phyloP scores from a whole-genome alignment of 2,888 invertebrate species.

The Caenorhabditis sulstoni region DNA sequence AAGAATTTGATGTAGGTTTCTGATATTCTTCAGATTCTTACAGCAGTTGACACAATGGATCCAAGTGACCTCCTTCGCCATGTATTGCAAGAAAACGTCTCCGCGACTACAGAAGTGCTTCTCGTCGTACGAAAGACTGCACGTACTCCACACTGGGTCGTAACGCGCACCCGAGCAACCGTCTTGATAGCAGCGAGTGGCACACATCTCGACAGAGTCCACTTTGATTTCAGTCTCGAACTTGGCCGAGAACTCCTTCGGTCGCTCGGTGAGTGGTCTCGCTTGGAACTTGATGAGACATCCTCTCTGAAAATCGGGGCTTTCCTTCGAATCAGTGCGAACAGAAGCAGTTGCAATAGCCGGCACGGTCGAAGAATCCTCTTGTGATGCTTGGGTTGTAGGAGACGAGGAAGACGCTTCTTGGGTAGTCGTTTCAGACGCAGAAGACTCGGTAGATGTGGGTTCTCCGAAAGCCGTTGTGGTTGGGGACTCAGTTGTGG shows the following conservation, averaged over 20 bases:
- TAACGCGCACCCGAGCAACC: conserved; percentile 75
- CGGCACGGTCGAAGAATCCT: not conserved
- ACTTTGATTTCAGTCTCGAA: conserved; percentile 68
- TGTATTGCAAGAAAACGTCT: conserved; percentile 66
- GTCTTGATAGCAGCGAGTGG: conserved; percentile 74
- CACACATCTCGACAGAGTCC: conserved; percentile 71
- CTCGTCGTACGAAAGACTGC: conserved; percentile 75
- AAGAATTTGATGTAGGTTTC: not conserved
- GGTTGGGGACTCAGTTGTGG: conserved; percentile 4
- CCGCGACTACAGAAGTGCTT: conserved; percentile 67
- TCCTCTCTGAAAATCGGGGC: conserved; percentile 59
- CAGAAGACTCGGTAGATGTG: conserved; percentile 16
- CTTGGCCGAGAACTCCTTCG: conserved; percentile 67
- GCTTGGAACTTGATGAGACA: conserved; percentile 75
- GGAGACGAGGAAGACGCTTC: too few relatives aligned
- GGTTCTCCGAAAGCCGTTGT: conserved; percentile 4
- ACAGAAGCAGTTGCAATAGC: conserved; percentile 1
- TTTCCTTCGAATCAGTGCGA: not conserved
- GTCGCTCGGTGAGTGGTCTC: conserved; percentile 62
- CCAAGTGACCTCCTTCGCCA: conserved; percentile 69
- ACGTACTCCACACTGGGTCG: conserved; percentile 67
- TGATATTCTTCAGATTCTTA: conserved; percentile 1
- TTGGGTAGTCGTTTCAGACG: not conserved
- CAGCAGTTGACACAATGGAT: conserved; percentile 77
- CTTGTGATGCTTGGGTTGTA: conserved; percentile 5